Evolutionary conservation across 2,888 invertebrate genomes (phyloP).

Genomic region (Aporophyla nigra): DNA sequence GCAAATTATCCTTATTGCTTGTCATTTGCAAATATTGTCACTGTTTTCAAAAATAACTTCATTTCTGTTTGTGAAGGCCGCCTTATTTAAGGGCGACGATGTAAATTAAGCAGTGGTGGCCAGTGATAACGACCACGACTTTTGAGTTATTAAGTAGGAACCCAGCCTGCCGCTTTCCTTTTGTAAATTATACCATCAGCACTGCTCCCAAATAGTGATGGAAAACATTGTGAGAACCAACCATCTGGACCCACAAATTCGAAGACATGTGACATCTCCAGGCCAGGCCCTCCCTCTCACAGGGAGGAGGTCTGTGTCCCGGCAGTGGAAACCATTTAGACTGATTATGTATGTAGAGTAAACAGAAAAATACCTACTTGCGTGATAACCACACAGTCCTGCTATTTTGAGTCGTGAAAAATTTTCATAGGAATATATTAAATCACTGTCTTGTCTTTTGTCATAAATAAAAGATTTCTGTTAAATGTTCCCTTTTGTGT

Average conservation of each 20-base stretch:
- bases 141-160: no score
- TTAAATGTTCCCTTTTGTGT: not conserved
- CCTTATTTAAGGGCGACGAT: not conserved
- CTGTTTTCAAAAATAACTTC: slow-evolving; percentile 38
- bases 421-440: not conserved
- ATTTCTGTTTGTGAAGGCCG: slow-evolving; percentile 26
- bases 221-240: no score
- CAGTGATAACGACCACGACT: no score
- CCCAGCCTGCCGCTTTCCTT: no score
- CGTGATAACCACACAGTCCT: not conserved
- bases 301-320: no score
- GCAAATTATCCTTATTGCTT: slow-evolving; percentile 59
- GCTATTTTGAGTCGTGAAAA: not conserved
- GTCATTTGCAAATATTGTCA: slow-evolving; percentile 55
- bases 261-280: no score
- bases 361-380: not conserved
- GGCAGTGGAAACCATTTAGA: no score
- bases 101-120: not conserved
- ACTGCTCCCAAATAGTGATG: no score
- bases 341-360: not conserved
- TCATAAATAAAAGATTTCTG: not conserved
- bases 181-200: no score
- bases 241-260: no score
- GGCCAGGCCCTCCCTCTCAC: no score
- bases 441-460: not conserved